Conservation (phyloP, 2,888 invertebrate species). For the Agrotis puta region DNA sequence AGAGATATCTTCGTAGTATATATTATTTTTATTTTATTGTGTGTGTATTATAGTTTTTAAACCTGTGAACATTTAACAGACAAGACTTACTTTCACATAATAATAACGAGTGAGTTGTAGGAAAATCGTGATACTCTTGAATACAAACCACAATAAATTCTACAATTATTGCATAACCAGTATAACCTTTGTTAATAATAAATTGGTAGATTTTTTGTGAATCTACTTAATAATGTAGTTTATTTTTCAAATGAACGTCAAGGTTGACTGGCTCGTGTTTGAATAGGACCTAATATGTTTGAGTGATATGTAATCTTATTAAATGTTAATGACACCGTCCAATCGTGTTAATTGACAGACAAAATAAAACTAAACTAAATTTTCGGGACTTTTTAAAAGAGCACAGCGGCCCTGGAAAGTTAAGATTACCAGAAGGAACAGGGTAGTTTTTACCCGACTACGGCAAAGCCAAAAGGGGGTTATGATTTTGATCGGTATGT, state of each 20-base stretch:
- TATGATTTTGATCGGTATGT: too few species aligned
- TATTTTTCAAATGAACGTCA: slow-evolving; percentile 33
- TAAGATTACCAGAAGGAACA: too few species aligned
- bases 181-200: slow-evolving; percentile 42
- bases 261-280: slow-evolving; percentile 45
- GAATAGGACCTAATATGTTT: slow-evolving; percentile 37
- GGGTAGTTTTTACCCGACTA: too few species aligned
- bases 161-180: slow-evolving; percentile 14
- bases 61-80: background rate
- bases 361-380: too few species aligned
- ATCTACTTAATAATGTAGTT: slow-evolving; percentile 37
- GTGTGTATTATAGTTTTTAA: too few species aligned
- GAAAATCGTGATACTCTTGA: slow-evolving; percentile 31
- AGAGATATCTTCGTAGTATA: too few species aligned
- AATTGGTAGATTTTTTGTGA: slow-evolving; percentile 40
- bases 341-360: too few species aligned
- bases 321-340: slow-evolving; percentile 33
- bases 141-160: slow-evolving; percentile 1
- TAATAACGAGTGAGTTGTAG: background rate
- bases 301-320: slow-evolving; percentile 5
- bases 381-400: too few species aligned
- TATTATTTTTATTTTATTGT: too few species aligned
- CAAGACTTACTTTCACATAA: background rate
- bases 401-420: too few species aligned
- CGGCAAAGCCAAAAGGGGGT: too few species aligned